phyloP scores from a whole-genome alignment of 2,797 vertebrate genomes.

The Microctenopoma lineatum region DNA sequence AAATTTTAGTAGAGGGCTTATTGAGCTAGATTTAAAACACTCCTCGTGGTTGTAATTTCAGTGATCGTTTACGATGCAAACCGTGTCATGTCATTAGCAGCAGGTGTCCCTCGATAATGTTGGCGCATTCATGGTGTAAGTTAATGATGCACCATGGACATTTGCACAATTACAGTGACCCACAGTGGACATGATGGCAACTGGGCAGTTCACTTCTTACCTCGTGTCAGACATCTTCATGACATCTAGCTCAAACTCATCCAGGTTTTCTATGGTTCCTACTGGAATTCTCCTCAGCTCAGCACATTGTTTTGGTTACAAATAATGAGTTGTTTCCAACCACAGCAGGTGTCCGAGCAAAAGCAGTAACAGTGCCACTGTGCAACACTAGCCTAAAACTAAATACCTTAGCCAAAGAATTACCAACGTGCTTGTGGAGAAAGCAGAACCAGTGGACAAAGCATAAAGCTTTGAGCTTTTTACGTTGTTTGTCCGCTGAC shows the following conservation, averaged over 20 bases:
- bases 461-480: too few relatives aligned
- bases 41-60: constrained; percentile 64
- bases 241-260: not conserved
- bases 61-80: constrained; percentile 48
- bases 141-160: constrained; percentile 5
- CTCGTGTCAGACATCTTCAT: not conserved
- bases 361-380: too few relatives aligned
- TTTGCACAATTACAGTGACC: constrained; percentile 31
- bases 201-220: not conserved
- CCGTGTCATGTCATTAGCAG: constrained; percentile 47
- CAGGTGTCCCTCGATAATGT: constrained; percentile 28
- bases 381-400: too few relatives aligned
- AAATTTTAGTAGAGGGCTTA: constrained; percentile 45
- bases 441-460: too few relatives aligned
- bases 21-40: constrained; percentile 54
- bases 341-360: too few relatives aligned
- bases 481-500: too few relatives aligned
- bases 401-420: too few relatives aligned
- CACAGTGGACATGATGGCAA: constrained; percentile 33
- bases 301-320: too few relatives aligned
- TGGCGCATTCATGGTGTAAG: constrained; percentile 5
- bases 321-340: too few relatives aligned
- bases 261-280: too few relatives aligned
- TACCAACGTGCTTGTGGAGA: too few relatives aligned
- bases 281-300: too few relatives aligned